These are phyloP conservation scores for Sula dactylatra DNA, from an alignment of 2,113 vertebrate species.

Conservation along the genomic window DNA sequence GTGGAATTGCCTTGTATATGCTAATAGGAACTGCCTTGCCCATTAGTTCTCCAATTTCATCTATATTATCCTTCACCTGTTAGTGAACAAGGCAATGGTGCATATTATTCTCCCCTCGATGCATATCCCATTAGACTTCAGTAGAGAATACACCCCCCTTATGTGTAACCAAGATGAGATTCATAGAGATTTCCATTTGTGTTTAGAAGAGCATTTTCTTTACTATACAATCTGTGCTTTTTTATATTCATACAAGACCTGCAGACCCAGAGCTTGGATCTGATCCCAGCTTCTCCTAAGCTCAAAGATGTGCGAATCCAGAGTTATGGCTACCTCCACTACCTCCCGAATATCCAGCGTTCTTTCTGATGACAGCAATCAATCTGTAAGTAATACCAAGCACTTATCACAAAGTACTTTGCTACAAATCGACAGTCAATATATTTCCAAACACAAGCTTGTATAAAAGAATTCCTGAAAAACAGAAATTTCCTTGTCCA, in stretches of 20 bases:
- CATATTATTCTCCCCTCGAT: constrained; percentile 48
- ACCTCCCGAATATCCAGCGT: neutral
- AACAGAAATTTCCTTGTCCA: neutral
- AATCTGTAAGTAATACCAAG: neutral
- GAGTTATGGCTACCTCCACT: neutral
- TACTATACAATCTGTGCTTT: constrained; percentile 27
- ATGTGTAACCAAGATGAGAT: constrained; percentile 27
- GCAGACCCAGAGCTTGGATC: neutral
- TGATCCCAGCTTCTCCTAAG: neutral
- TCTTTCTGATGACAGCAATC: neutral
- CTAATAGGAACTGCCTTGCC: constrained; percentile 47
- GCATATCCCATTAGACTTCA: constrained; percentile 59
- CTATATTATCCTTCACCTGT: constrained; percentile 63
- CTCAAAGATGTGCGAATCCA: neutral
- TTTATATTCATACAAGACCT: constrained; percentile 37
- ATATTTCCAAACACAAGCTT: neutral
- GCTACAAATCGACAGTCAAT: neutral
- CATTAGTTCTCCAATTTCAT: constrained; percentile 61
- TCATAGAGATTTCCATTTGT: constrained; percentile 57
- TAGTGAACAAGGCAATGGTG: constrained; percentile 40
- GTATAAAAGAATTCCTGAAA: neutral
- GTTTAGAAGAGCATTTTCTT: constrained; percentile 56
- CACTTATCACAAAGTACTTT: neutral
- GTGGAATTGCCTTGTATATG: constrained; percentile 52
- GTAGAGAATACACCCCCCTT: constrained; percentile 50